Conservation (phyloP, 1,140 invertebrate species). For the Atta texana region DNA sequence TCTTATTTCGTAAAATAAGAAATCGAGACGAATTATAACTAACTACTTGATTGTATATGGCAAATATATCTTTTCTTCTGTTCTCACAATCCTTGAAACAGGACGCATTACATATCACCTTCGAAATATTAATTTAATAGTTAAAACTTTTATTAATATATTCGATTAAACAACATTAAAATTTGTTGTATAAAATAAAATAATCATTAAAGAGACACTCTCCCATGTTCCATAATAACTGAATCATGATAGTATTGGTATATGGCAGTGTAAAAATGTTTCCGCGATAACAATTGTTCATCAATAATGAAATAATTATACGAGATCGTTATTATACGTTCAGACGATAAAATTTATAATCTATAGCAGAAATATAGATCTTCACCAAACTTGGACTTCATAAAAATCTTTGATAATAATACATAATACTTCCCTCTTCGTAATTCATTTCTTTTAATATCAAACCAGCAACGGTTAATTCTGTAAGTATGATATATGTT, state of each 20-base stretch:
- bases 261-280: constrained; percentile 55
- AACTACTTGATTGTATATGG: constrained; percentile 62
- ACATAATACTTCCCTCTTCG: constrained; percentile 10
- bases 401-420: constrained; percentile 28
- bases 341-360: constrained; percentile 36
- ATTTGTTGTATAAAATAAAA: constrained; percentile 43
- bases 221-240: constrained; percentile 22
- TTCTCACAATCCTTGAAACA: constrained; percentile 37
- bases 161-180: constrained; percentile 41
- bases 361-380: constrained; percentile 11
- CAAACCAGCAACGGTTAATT: constrained; percentile 41
- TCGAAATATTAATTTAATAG: constrained; percentile 40
- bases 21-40: constrained; percentile 34
- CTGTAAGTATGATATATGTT: constrained; percentile 8
- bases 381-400: constrained; percentile 16
- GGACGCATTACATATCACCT: constrained; percentile 26
- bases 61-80: constrained; percentile 53
- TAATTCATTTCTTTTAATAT: constrained; percentile 40
- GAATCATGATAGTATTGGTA: constrained; percentile 26
- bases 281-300: constrained; percentile 18
- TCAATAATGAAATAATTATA: constrained; percentile 44
- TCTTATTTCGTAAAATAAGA: constrained; percentile 54
- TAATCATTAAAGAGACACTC: not conserved
- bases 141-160: constrained; percentile 36
- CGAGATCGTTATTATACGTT: constrained; percentile 20